Conservation (phyloP, 2,888 invertebrate species). For the Petrolisthes manimaculis region DNA sequence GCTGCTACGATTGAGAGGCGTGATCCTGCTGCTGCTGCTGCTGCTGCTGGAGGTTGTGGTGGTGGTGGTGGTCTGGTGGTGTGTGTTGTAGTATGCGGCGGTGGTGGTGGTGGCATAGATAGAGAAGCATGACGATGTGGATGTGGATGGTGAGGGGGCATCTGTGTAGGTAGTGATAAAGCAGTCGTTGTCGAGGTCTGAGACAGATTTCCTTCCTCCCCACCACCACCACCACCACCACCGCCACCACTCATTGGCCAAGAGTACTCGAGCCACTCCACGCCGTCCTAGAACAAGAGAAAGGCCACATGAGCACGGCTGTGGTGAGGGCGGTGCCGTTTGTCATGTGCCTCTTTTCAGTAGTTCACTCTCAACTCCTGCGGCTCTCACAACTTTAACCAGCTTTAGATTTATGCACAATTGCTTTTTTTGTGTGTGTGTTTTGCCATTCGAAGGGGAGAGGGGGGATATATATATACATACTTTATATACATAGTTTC, state of each 20-base stretch:
- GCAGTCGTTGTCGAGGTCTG: conserved; percentile 29
- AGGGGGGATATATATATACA: no score
- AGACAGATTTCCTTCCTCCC: conserved; percentile 27
- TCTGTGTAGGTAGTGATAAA: conserved; percentile 37
- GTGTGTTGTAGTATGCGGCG: not conserved
- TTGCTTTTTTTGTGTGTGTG: no score
- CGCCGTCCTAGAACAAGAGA: conserved; percentile 59
- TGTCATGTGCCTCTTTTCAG: not conserved
- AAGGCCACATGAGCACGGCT: conserved; percentile 59
- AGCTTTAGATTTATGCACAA: no score
- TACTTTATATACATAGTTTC: no score
- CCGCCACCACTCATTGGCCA: conserved; percentile 20
- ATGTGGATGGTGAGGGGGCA: conserved; percentile 37
- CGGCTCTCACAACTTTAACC: not conserved
- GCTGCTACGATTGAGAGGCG: not conserved
- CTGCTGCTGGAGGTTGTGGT: conserved; percentile 5
- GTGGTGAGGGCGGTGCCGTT: conserved; percentile 33
- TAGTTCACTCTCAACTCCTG: conserved; percentile 9
- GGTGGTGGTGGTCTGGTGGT: not conserved
- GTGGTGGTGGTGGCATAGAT: conserved; percentile 13
- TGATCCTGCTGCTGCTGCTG: conserved; percentile 15
- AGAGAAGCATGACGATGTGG: conserved; percentile 16
- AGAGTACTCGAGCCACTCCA: conserved; percentile 48
- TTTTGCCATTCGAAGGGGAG: no score
- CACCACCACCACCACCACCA: not conserved